Base-by-base conservation (phyloP, 1,140 invertebrate genomes). In the Drosophila melanica region DNA sequence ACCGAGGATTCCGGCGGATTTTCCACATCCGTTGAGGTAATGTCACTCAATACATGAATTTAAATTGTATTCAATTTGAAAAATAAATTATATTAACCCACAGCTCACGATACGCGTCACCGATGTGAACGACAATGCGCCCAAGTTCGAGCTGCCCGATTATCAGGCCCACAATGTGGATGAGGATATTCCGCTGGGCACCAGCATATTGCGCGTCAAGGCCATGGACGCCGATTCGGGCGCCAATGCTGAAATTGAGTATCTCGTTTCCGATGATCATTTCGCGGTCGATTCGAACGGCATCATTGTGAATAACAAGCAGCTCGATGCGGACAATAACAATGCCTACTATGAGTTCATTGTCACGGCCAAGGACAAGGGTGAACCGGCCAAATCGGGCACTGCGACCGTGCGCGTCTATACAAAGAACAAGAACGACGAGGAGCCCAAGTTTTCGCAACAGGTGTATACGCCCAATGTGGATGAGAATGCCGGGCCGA, bases 381-480 rank as follows among this genome's bases (percentile, higher is more conserved):
- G 98, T 12, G 97, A 98, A 92, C 97, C 97, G 1, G 94, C 97
- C 0, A 97, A 98, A 90, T 98, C 96, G 3, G 97, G 97, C 20
- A 97, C 96, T 1, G 97, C 97, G 0, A 98, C 97, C 0, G 97
- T 98, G 8, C 94, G 98, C 57, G 96, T 98, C 68, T 98, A 98
- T 90, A 98, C 98, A 4, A 98, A 98, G 90, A 98, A 98, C 89
- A 98, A 98, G 93, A 98, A 98, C 92, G 98, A 98, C 87, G 98
- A 98, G 93, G 97, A 98, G 91, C 98, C 98, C 0, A 98, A 98
- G 92, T 98, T 98, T 92, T 98, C 97, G 1, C 98, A 98, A 79
- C 97, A 98, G 93, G 98, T 98, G 0, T 98, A 98, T 90, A 98
- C 97, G 1, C 97, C 98, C 0, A 98, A 98, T 92, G 97, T 98